phyloP scores from a whole-genome alignment of 35 echinoderm and acorn worm species.

The Apostichopus parvimensis region DNA sequence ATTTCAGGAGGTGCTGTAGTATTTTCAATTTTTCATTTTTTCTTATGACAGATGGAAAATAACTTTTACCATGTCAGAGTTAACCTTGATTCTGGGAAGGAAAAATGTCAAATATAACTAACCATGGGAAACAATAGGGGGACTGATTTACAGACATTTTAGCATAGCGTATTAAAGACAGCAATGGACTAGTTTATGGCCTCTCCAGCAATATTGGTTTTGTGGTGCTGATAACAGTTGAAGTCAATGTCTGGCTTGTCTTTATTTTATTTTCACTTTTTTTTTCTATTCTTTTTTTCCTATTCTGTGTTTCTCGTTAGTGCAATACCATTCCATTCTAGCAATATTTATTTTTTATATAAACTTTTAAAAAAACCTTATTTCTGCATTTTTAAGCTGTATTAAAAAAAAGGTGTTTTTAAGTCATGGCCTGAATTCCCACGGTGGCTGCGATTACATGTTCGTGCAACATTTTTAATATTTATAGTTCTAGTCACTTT shows the following conservation, averaged over 20 bases:
- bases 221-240: neutral
- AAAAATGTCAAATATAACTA: no score
- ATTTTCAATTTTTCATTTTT: no score
- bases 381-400: neutral
- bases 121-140: no score
- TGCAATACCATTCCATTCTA: slow-evolving; percentile 42
- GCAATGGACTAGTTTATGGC: neutral
- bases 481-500: no score
- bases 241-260: neutral
- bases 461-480: no score
- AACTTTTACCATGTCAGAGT: no score
- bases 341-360: slow-evolving; percentile 33
- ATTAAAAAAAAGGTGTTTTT: neutral
- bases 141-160: neutral
- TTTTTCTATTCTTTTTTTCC: neutral
- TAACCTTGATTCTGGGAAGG: no score
- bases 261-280: neutral
- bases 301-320: neutral
- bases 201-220: neutral
- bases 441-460: no score
- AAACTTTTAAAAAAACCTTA: neutral
- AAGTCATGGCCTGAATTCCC: no score
- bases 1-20: no score
- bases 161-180: no score
- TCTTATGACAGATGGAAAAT: no score